These are phyloP conservation scores for Tragulus kanchil DNA, from an alignment of 2,113 vertebrate genomes.

Conservation along the genomic window DNA sequence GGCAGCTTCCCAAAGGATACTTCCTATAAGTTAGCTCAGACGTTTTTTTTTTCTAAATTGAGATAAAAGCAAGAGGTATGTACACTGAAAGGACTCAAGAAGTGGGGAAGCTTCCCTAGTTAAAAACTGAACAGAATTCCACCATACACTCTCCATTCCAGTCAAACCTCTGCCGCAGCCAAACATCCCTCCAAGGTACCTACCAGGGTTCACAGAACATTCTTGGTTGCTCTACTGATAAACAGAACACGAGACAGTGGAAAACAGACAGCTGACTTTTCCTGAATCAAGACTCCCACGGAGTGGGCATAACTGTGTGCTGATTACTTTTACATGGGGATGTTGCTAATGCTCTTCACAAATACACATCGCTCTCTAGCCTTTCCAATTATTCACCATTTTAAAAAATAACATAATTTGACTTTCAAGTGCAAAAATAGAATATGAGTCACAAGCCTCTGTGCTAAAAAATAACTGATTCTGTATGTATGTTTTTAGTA, in stretches of 20 bases:
- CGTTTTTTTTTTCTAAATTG: neutral
- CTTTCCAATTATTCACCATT: conserved; percentile 73
- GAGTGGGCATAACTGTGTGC: conserved; percentile 73
- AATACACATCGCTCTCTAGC: conserved; percentile 64
- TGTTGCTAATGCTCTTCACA: conserved; percentile 72
- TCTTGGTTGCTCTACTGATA: conserved; percentile 11
- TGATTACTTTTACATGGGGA: conserved; percentile 80
- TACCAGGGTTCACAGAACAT: neutral
- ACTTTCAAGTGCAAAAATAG: conserved; percentile 83
- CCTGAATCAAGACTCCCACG: conserved; percentile 83
- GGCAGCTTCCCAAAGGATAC: conserved; percentile 4
- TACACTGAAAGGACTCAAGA: conserved; percentile 19
- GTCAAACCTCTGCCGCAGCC: conserved; percentile 23
- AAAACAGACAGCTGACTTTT: conserved; percentile 77
- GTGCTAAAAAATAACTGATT: conserved; percentile 81
- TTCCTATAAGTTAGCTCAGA: neutral
- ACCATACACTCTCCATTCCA: conserved; percentile 42
- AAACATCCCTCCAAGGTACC: conserved; percentile 43
- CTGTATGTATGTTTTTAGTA: conserved; percentile 71
- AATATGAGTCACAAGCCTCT: conserved; percentile 78
- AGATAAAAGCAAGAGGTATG: conserved; percentile 10
- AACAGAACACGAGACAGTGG: conserved; percentile 81
- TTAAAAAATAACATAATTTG: conserved; percentile 79
- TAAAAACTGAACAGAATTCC: neutral
- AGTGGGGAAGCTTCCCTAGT: neutral